Evolutionary conservation across 2,888 invertebrate genomes (phyloP).

Genomic region (Crematogaster levior): DNA sequence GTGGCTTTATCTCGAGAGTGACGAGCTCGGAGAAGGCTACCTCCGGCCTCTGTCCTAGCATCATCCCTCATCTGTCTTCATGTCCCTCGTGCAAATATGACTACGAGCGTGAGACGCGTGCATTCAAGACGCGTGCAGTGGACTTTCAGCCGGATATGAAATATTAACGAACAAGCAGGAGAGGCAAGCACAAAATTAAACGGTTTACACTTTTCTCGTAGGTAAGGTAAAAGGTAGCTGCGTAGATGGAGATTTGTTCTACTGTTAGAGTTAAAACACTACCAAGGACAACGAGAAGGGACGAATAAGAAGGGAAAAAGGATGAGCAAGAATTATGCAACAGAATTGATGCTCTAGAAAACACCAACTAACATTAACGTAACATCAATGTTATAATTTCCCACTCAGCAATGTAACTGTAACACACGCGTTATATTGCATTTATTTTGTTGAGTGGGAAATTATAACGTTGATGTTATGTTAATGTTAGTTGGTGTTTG

Average conservation of each 20-base stretch:
- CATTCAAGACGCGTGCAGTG: slow-evolving; percentile 8
- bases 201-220: slow-evolving; percentile 39
- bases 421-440: no score
- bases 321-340: background rate
- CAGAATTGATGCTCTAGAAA: background rate
- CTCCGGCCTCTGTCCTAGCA: slow-evolving; percentile 37
- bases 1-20: slow-evolving; percentile 46
- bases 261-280: slow-evolving; percentile 12
- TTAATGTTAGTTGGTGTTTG: no score
- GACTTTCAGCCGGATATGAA: slow-evolving; percentile 53
- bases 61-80: slow-evolving; percentile 38
- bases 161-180: slow-evolving; percentile 55
- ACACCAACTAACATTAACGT: no score
- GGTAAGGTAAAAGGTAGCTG: background rate
- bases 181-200: slow-evolving; percentile 18
- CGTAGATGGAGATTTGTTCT: slow-evolving; percentile 10
- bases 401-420: no score
- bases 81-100: slow-evolving; percentile 31
- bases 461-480: no score
- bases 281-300: background rate
- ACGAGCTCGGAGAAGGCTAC: slow-evolving; percentile 43
- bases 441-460: no score
- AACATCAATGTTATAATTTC: no score
- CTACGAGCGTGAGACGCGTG: slow-evolving; percentile 13
- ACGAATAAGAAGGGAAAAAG: background rate